phyloP scores from a whole-genome alignment of 2,888 invertebrate species.

The Caenorhabditis panamensis region DNA sequence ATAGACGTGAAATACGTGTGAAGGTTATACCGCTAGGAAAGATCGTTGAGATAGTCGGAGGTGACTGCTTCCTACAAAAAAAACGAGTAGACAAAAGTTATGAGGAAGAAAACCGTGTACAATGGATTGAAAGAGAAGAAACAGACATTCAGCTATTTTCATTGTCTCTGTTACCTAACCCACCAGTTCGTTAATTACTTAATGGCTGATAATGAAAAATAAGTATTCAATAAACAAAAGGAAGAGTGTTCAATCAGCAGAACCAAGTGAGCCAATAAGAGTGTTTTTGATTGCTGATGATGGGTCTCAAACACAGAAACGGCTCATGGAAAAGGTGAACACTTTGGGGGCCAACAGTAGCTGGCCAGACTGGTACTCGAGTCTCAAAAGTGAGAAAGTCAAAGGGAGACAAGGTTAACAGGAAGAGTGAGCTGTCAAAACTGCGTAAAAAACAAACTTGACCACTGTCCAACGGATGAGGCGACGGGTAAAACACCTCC shows the following conservation, averaged over 20 bases:
- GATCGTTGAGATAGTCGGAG: slow-evolving; percentile 24
- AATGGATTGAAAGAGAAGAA: neutral
- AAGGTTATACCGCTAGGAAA: slow-evolving; percentile 43
- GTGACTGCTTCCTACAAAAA: neutral
- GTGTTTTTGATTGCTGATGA: slow-evolving; percentile 4
- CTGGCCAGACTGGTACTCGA: slow-evolving; percentile 48
- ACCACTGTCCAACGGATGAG: slow-evolving; percentile 13
- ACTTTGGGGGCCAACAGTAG: slow-evolving; percentile 6
- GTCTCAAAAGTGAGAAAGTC: slow-evolving; percentile 30
- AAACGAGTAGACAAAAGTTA: neutral
- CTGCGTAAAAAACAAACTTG: slow-evolving; percentile 57
- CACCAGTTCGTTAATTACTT: no score
- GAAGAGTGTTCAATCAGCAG: neutral
- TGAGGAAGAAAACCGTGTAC: neutral
- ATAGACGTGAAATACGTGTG: slow-evolving; percentile 50
- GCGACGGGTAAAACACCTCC: slow-evolving; percentile 59
- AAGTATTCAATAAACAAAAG: neutral
- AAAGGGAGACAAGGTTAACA: slow-evolving; percentile 15
- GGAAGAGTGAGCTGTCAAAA: slow-evolving; percentile 54
- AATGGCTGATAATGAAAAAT: neutral
- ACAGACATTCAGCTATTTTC: no score
- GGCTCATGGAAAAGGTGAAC: slow-evolving; percentile 4
- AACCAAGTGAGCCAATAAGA: neutral
- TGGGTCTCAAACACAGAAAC: neutral
- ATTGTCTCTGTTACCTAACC: neutral